These are phyloP conservation scores for Helleia helle DNA, from an alignment of 2,888 invertebrate species.

Conservation along the genomic window DNA sequence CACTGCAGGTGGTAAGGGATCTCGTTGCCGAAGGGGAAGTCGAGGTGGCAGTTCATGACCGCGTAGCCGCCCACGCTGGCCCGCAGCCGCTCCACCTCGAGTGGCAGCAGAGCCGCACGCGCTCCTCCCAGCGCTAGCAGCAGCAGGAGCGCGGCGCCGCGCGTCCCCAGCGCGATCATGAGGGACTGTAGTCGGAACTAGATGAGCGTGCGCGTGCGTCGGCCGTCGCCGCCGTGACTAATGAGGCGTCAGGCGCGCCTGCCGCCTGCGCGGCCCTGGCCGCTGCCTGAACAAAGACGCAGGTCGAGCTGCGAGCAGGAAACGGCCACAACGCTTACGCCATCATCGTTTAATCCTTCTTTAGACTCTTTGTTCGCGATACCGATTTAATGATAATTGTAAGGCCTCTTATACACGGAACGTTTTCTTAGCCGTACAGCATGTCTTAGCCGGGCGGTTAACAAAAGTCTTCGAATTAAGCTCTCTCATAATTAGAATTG, in stretches of 20 bases:
- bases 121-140: conserved; percentile 16
- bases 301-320: conserved; percentile 14
- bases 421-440: too few species aligned
- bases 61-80: conserved; percentile 85
- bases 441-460: too few species aligned
- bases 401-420: too few species aligned
- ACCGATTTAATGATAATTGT: too few species aligned
- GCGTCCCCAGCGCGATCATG: conserved; percentile 16
- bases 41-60: conserved; percentile 87
- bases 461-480: too few species aligned
- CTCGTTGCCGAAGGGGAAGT: conserved; percentile 89
- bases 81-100: conserved; percentile 64
- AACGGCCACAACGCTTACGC: conserved; percentile 10
- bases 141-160: conserved; percentile 13
- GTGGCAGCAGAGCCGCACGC: conserved; percentile 45
- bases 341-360: conserved; percentile 15
- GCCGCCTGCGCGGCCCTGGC: conserved; percentile 11
- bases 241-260: conserved; percentile 12
- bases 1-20: conserved; percentile 92
- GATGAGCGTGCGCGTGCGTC: background rate
- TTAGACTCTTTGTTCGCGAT: conserved; percentile 16
- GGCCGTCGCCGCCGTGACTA: conserved; percentile 6
- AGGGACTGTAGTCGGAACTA: too few species aligned
- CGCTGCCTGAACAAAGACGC: conserved; percentile 17
- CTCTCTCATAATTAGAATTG: too few species aligned